Evolutionary conservation across 2,113 vertebrate species (phyloP), one percentile per base, ranked within the genome.

Genomic region (Bufo bufo): DNA sequence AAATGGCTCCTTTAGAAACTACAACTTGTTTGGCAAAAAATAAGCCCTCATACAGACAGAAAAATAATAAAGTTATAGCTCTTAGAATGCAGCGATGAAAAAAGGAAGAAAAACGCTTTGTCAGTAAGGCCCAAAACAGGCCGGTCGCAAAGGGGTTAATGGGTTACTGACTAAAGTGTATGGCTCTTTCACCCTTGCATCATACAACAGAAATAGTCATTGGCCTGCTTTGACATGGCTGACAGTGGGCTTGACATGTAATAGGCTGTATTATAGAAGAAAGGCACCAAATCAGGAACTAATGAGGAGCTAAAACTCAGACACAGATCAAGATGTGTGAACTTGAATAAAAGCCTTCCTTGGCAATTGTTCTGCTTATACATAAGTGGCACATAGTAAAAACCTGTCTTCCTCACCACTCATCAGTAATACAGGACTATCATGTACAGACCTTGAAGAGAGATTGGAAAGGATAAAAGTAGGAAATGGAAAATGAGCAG

Each of bases 291-390:
- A 85, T 85, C 23, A 63, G 23, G 84, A 77, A 23, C 72, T 85
- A 85, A 85, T 85, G 71, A 85, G 33, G 33, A 61, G 66, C 82
- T 47, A 45, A 61, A 61, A 75, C 82, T 84, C 65, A 4, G n/a
- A 84, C 50, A 84, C 14, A 72, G 66, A 72, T 72, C 82, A 84
- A 72, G 49, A 52, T 11, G 66, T 69, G 20, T 45, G 81, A 74
- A 52, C n/a, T 56, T 20, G 49, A 84, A 83, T 69, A 84, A 72
- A 84, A 84, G 52, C 54, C 82, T 84, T 77, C 72, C 84, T 77
- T 63, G 58, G 20, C 58, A 79, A 77, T 77, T 86, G 52, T 86
- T 79, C 61, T 49, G 75, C 85, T 78, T 79, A 66, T 66, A 86
- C 63, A 23, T 86, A 47, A 49, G 45, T 23, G 85, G 52, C 63